Conservation (phyloP, 1,140 invertebrate species). For the Capitella teleta region DNA sequence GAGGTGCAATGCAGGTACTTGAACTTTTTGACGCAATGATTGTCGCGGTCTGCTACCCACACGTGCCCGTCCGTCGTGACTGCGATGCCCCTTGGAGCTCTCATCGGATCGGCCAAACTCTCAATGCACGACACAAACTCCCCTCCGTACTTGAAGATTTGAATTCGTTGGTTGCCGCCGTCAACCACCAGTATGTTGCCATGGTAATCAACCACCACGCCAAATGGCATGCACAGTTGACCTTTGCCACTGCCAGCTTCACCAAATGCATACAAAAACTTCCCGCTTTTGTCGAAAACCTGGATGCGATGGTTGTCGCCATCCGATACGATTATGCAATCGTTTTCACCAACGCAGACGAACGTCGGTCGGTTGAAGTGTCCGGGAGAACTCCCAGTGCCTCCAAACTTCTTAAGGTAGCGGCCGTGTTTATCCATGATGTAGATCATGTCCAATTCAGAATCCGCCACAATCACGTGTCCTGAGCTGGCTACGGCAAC, state of each 20-base stretch:
- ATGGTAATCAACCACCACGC: slow-evolving; percentile 16
- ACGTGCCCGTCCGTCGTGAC: slow-evolving; percentile 13
- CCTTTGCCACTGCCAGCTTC: slow-evolving; percentile 12
- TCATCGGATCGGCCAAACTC: slow-evolving; percentile 9
- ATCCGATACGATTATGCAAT: slow-evolving; percentile 15
- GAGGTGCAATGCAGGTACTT: slow-evolving; percentile 9
- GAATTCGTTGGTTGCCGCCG: slow-evolving; percentile 12
- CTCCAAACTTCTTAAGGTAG: slow-evolving; percentile 10
- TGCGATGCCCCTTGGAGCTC: slow-evolving; percentile 12
- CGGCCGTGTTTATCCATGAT: slow-evolving; percentile 9
- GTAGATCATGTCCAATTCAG: slow-evolving; percentile 9
- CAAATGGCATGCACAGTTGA: slow-evolving; percentile 13
- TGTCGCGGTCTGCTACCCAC: slow-evolving; percentile 14
- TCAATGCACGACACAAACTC: slow-evolving; percentile 13
- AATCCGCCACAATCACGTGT: slow-evolving; percentile 13
- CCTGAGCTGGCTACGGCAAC: slow-evolving; percentile 12
- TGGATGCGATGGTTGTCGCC: slow-evolving; percentile 47
- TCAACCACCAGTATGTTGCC: slow-evolving; percentile 15
- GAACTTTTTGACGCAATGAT: slow-evolving; percentile 16
- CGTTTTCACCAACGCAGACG: slow-evolving; percentile 14
- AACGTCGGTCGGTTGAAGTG: slow-evolving; percentile 16
- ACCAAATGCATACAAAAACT: slow-evolving; percentile 14
- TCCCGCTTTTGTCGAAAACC: slow-evolving; percentile 44
- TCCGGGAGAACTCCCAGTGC: slow-evolving; percentile 9
- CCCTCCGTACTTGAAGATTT: slow-evolving; percentile 19